A percentile compares a stretch with the other conserved stretches of the same genome.
phyloP scores from a whole-genome alignment of 1,140 invertebrate genomes.

The Araneus ventricosus region DNA sequence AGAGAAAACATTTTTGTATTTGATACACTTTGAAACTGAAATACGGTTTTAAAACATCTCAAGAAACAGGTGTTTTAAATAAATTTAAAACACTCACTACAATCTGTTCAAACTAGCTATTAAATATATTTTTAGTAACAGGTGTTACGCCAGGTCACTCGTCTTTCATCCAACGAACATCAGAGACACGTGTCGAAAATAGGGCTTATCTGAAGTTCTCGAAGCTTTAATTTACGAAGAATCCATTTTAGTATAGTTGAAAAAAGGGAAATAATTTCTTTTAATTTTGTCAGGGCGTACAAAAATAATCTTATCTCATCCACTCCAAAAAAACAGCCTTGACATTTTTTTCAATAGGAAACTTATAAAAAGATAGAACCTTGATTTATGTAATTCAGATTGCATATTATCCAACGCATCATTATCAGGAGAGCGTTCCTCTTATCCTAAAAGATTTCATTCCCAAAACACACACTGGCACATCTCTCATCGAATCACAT shows the following conservation, averaged over 20 bases:
- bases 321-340: background rate
- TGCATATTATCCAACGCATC: background rate
- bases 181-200: background rate
- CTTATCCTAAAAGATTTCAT: slow-evolving; percentile 7
- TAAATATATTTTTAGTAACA: too few relatives aligned
- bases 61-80: too few relatives aligned
- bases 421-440: background rate
- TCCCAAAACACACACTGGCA: background rate
- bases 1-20: too few relatives aligned
- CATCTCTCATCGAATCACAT: slow-evolving; percentile 25
- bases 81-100: too few relatives aligned
- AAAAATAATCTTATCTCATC: background rate
- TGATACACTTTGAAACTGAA: too few relatives aligned
- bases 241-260: background rate
- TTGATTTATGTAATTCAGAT: slow-evolving; percentile 15
- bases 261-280: background rate
- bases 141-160: background rate
- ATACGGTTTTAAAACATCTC: too few relatives aligned
- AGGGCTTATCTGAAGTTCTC: background rate
- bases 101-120: too few relatives aligned
- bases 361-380: background rate
- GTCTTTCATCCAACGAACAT: background rate
- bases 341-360: background rate
- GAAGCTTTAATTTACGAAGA: background rate
- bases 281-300: background rate